These are phyloP conservation scores for Oscheius sp. DNA, from an alignment of 2,888 invertebrate species.

Conservation along the genomic window DNA sequence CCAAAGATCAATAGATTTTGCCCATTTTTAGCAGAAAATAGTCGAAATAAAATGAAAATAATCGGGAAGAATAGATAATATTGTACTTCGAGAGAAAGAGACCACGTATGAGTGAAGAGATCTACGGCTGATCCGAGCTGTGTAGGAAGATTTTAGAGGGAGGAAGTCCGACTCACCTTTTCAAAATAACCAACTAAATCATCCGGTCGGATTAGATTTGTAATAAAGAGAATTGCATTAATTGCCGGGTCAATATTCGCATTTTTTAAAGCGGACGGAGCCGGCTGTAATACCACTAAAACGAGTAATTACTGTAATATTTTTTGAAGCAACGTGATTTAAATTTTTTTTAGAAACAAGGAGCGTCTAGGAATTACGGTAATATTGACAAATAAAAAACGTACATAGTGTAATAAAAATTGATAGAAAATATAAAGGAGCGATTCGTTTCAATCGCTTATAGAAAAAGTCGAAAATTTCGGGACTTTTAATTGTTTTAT, in stretches of 20 bases:
- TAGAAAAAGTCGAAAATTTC: neutral
- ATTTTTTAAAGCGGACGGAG: neutral
- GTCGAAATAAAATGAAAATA: neutral
- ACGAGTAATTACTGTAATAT: too few species aligned
- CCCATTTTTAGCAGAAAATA: neutral
- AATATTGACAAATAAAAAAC: too few species aligned
- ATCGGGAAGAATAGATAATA: slow-evolving; percentile 34
- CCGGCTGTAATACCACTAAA: too few species aligned
- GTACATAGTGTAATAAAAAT: neutral
- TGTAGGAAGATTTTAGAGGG: neutral
- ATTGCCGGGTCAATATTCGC: slow-evolving; percentile 9
- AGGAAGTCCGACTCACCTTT: slow-evolving; percentile 14
- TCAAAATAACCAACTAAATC: slow-evolving; percentile 27
- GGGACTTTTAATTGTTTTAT: neutral
- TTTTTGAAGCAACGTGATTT: too few species aligned
- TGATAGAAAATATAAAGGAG: neutral
- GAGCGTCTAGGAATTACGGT: too few species aligned
- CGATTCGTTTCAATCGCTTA: neutral
- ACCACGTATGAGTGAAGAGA: slow-evolving; percentile 38
- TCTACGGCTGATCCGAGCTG: slow-evolving; percentile 27
- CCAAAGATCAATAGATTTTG: neutral
- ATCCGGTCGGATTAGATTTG: slow-evolving; percentile 22
- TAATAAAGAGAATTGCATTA: slow-evolving; percentile 30
- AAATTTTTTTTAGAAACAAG: too few species aligned
- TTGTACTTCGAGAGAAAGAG: slow-evolving; percentile 34